Evolutionary conservation across 2,113 vertebrate species (phyloP).

Genomic region (Haplochromis vanheusdeni): DNA sequence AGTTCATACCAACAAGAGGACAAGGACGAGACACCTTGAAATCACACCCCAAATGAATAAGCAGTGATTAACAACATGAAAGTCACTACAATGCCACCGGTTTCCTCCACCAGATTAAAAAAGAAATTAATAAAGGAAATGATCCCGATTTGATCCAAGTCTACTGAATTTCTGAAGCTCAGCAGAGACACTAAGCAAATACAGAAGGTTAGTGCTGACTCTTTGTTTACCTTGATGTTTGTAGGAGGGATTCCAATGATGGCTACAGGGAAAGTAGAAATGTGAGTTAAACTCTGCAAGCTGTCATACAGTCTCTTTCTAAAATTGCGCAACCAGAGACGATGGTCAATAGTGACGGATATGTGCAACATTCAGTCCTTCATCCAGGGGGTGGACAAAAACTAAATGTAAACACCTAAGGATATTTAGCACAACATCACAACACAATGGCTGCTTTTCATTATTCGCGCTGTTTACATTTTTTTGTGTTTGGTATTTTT

Average conservation of each 20-base stretch:
- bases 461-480: neutral
- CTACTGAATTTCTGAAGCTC: constrained; percentile 3
- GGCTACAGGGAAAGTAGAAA: constrained; percentile 69
- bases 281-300: constrained; percentile 47
- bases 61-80: neutral
- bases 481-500: neutral
- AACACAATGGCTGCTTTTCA: neutral
- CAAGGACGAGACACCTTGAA: neutral
- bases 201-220: neutral
- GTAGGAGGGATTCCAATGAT: constrained; percentile 46
- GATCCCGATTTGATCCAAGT: neutral
- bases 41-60: neutral
- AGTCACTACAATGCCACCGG: neutral
- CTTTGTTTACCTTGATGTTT: constrained; percentile 65
- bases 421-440: neutral
- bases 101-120: constrained; percentile 11
- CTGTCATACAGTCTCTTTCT: neutral
- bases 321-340: neutral
- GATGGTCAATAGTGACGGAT: neutral
- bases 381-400: constrained; percentile 2
- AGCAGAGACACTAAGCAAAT: neutral
- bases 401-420: neutral
- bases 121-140: constrained; percentile 4
- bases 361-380: neutral
- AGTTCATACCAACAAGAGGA: neutral